These are phyloP conservation scores for Larimichthys polyactis DNA, from an alignment of 2,113 vertebrate species.

Conservation along the genomic window DNA sequence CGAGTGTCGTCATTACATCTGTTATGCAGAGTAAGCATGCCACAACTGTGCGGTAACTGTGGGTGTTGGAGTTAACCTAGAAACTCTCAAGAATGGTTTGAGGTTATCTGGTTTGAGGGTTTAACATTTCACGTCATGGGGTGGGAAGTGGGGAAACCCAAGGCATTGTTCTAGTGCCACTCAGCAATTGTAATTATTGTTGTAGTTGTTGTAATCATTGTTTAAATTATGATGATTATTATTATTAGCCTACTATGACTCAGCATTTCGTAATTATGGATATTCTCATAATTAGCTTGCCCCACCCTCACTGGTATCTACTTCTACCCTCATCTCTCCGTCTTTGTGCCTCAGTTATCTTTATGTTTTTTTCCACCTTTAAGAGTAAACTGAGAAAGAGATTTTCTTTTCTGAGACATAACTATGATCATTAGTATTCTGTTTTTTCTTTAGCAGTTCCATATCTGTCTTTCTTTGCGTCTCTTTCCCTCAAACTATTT, in stretches of 20 bases:
- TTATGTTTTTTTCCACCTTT: slow-evolving; percentile 3
- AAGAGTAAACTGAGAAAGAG: slow-evolving; percentile 8
- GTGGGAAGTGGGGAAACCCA: slow-evolving; percentile 6
- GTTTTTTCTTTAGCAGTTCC: slow-evolving; percentile 36
- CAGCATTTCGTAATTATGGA: background rate
- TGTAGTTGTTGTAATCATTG: background rate
- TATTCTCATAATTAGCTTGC: background rate
- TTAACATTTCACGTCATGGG: slow-evolving; percentile 14
- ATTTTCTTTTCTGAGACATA: slow-evolving; percentile 3
- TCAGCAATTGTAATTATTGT: background rate
- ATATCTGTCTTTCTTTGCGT: slow-evolving; percentile 38
- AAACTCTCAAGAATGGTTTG: slow-evolving; percentile 19
- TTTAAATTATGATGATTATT: background rate
- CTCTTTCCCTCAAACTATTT: slow-evolving; percentile 56
- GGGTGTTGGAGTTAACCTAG: slow-evolving; percentile 2
- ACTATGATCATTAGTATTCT: slow-evolving; percentile 21
- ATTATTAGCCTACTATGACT: background rate
- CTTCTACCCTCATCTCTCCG: background rate
- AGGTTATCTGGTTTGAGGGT: background rate
- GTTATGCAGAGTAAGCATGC: slow-evolving; percentile 6
- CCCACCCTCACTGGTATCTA: background rate
- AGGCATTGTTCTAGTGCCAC: background rate
- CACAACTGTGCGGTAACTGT: background rate
- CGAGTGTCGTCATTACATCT: background rate
- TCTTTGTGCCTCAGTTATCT: background rate